Base-by-base conservation (phyloP, 2,113 vertebrate genomes). In the Spilogale gracilis region DNA sequence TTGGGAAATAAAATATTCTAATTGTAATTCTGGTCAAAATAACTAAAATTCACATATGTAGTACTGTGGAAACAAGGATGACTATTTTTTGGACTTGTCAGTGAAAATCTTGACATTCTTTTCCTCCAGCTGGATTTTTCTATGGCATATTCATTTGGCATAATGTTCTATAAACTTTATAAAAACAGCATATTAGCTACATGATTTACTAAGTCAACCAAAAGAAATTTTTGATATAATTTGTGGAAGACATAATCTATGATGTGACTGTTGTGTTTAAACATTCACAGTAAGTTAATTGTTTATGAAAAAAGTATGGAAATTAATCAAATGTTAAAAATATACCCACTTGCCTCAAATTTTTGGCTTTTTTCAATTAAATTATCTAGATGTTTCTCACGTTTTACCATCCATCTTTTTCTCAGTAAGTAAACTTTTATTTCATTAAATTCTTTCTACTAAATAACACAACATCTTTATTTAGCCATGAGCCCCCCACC, bases 381-480 rank as follows among this genome's bases (percentile, higher is more conserved):
- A 48, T 92, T 60, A 54, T 21, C 52, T 82, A 96, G 12, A n/a
- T 71, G 4, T 85, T 79, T 87, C 7, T 23, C 74, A 87, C 20
- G 8, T 73, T 58, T 71, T 16, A 69, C 21, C 9, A 16, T 16
- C 79, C 12, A 6, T 84, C 2, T 60, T 71, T 88, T 71, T 50
- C 43, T 71, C 60, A 52, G 25, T 54, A 90, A 74, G 85, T 63
- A 52, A 60, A 2, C 11, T 85, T 89, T 84, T 61, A 43, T 94
- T 21, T 97, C 4, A 60, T 82, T 78, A 91, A 82, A 52, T 60
- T 79, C 18, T 83, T 90, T 85, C 14, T 91, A 12, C 82, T 78
- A 0, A 50, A 78, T 71, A 67, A 30, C 5, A 63, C 85, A 94
- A 54, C 6, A 86, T 65, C 25, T 94, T 83, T 61, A 45, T 43